Percentiles rank a stretch among this genome's conserved stretches.
These are phyloP conservation scores for Hoplias malabaricus DNA, from an alignment of 2,113 vertebrate species.

Conservation along the genomic window DNA sequence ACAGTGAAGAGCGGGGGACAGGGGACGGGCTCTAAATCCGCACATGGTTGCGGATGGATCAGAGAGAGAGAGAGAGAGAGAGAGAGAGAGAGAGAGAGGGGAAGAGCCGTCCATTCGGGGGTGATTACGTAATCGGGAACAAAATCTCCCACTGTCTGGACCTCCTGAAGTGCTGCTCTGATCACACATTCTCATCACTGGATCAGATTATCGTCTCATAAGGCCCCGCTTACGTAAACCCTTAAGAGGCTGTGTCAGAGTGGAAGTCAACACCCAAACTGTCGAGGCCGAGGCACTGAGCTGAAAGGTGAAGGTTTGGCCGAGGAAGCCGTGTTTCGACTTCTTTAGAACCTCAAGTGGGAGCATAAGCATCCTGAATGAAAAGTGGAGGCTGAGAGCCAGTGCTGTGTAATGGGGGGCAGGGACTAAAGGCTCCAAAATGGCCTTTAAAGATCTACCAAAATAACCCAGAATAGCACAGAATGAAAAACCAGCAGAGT, in stretches of 20 bases:
- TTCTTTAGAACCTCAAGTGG: background rate
- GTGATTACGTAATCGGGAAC: slow-evolving; percentile 13
- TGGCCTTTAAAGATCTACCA: too few species aligned
- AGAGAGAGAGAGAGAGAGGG: background rate
- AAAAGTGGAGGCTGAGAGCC: background rate
- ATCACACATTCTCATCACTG: slow-evolving; percentile 18
- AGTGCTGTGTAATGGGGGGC: too few species aligned
- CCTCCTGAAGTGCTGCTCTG: slow-evolving; percentile 27
- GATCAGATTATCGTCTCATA: slow-evolving; percentile 33
- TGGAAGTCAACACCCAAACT: background rate
- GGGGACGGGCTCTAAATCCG: background rate
- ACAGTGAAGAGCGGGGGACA: background rate
- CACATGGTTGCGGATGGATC: background rate
- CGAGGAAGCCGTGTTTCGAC: background rate
- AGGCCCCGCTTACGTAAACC: background rate
- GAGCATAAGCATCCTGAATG: background rate
- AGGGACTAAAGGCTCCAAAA: too few species aligned
- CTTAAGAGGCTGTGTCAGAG: background rate
- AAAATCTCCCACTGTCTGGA: slow-evolving; percentile 18
- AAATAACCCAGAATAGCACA: too few species aligned
- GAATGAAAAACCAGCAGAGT: too few species aligned
- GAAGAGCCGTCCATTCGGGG: background rate
- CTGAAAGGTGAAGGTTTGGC: background rate
- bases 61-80: background rate
- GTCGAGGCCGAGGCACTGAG: background rate